Conservation (phyloP, 2,113 vertebrate genomes). For the Hydrochoerus hydrochaeris region DNA sequence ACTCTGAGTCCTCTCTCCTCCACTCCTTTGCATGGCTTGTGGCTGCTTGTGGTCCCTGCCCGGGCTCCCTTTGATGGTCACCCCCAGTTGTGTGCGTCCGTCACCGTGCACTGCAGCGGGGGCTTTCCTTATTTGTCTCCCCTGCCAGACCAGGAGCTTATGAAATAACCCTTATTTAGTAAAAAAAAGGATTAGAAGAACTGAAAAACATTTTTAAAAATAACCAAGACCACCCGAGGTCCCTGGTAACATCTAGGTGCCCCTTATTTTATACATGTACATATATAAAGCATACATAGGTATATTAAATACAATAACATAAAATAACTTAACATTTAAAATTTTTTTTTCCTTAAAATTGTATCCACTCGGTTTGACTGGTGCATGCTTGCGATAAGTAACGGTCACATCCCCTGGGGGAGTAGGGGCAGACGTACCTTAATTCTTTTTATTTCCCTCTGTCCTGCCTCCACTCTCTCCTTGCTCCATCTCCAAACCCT, state of each 20-base stretch:
- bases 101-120: fast-evolving
- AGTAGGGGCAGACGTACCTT: not conserved
- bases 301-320: not conserved
- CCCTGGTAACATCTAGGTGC: not conserved
- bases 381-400: not conserved
- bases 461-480: not conserved
- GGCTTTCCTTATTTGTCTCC: not conserved
- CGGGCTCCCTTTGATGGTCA: too few relatives aligned
- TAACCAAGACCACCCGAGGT: not conserved
- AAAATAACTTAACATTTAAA: not conserved
- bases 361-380: not conserved
- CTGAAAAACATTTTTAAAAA: not conserved
- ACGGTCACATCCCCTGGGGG: not conserved
- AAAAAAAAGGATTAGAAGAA: not conserved
- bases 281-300: too few relatives aligned
- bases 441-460: not conserved
- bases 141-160: not conserved
- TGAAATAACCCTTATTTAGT: not conserved
- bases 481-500: not conserved
- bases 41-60: not conserved
- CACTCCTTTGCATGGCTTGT: not conserved
- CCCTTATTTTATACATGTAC: not conserved
- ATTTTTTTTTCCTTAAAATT: not conserved
- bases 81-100: fast-evolving
- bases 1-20: not conserved